A percentile compares a stretch with the other conserved stretches of the same genome.
Conservation (phyloP, 1,140 invertebrate genomes). For the Wiebesia pumilae region DNA sequence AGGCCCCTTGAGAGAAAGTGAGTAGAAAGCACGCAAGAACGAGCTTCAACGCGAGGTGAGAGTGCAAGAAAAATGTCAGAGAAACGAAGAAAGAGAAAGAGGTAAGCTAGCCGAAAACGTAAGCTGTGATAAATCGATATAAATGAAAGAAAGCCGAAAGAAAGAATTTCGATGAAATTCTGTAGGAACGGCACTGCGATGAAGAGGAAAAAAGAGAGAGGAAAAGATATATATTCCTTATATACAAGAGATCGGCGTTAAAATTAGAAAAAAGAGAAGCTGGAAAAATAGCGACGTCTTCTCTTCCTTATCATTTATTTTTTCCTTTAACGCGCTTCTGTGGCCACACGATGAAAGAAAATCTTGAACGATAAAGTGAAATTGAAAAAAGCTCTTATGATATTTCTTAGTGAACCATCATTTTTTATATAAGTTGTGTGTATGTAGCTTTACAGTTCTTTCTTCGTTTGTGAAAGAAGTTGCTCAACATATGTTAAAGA, state of each 20-base stretch:
- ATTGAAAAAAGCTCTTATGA: slow-evolving; percentile 42
- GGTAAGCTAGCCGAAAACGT: not conserved
- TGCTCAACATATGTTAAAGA: not conserved
- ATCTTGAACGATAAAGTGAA: slow-evolving; percentile 37
- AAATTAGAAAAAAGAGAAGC: slow-evolving; percentile 51
- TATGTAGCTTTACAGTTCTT: not conserved
- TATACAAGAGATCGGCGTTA: slow-evolving; percentile 1
- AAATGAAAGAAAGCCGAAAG: slow-evolving; percentile 27
- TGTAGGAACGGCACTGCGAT: slow-evolving; percentile 22
- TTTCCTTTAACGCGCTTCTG: not conserved
- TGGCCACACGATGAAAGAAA: slow-evolving; percentile 10
- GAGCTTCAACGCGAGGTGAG: slow-evolving; percentile 44
- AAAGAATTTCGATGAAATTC: slow-evolving; percentile 57
- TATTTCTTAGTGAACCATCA: slow-evolving; percentile 19
- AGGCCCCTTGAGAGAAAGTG: slow-evolving; percentile 22
- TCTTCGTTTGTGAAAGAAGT: not conserved
- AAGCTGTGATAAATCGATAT: slow-evolving; percentile 39
- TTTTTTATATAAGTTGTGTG: not conserved
- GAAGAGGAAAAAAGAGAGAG: not conserved
- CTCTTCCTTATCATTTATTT: slow-evolving; percentile 37
- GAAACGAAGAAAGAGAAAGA: slow-evolving; percentile 12
- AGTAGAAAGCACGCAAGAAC: slow-evolving; percentile 25
- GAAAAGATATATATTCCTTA: not conserved
- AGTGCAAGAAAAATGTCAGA: not conserved
- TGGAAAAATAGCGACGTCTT: slow-evolving; percentile 53